phyloP scores from a whole-genome alignment of 2,797 vertebrate genomes.

The Antennarius maculatus region DNA sequence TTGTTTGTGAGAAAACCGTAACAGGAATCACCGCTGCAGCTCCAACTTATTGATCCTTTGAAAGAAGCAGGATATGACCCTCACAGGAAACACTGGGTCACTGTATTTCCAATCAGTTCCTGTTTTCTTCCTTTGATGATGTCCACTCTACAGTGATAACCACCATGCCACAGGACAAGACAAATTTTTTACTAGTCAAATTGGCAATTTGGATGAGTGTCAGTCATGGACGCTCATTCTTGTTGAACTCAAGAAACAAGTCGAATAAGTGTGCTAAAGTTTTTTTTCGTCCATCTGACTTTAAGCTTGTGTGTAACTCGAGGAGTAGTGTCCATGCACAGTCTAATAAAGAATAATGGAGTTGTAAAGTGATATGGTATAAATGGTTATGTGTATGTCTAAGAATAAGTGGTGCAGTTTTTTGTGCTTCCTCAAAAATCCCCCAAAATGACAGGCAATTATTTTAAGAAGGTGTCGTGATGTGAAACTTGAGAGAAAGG shows the following conservation, averaged over 20 bases:
- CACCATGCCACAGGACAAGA: slow-evolving; percentile 48
- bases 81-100: slow-evolving; percentile 43
- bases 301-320: neutral
- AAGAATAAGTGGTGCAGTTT: too few species aligned
- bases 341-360: slow-evolving; percentile 75
- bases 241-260: slow-evolving; percentile 13
- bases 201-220: slow-evolving; percentile 75
- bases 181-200: slow-evolving; percentile 69
- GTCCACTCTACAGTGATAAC: slow-evolving; percentile 59
- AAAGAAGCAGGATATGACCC: slow-evolving; percentile 37
- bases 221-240: slow-evolving; percentile 43
- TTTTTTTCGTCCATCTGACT: too few species aligned
- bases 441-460: too few species aligned
- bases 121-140: slow-evolving; percentile 56
- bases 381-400: too few species aligned
- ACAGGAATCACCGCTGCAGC: neutral
- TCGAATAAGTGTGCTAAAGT: too few species aligned
- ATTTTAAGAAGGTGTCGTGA: slow-evolving; percentile 11
- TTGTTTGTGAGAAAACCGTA: neutral
- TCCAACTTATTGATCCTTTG: slow-evolving; percentile 43
- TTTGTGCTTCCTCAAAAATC: too few species aligned
- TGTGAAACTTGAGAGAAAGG: slow-evolving; percentile 65
- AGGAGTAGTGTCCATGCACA: slow-evolving; percentile 44
- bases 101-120: slow-evolving; percentile 45
- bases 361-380: slow-evolving; percentile 51